These are phyloP conservation scores for Coenonympha arcania DNA, from an alignment of 2,888 invertebrate genomes.

Conservation along the genomic window DNA sequence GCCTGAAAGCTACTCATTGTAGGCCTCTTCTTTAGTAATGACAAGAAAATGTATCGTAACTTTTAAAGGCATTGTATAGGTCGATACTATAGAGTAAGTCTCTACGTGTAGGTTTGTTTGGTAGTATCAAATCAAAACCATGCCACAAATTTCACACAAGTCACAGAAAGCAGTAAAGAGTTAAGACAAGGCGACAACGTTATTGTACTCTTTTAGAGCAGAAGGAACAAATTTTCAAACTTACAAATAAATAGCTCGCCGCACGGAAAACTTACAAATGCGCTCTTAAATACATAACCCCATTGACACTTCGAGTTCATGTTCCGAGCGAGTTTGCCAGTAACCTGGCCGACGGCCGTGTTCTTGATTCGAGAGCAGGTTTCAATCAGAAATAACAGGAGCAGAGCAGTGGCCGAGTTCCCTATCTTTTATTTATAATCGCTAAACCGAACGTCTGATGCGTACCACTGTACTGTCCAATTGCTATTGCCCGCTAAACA, in stretches of 20 bases:
- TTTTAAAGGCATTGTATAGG: too few relatives aligned
- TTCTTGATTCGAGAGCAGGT: constrained; percentile 54
- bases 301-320: constrained; percentile 48
- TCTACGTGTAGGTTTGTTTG: too few relatives aligned
- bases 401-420: constrained; percentile 60
- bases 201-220: background rate
- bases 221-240: constrained; percentile 19
- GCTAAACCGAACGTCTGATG: constrained; percentile 42
- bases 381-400: constrained; percentile 61
- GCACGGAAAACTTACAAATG: constrained; percentile 34
- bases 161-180: background rate
- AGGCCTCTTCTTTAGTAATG: too few relatives aligned
- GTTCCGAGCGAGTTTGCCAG: constrained; percentile 34
- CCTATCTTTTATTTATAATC: constrained; percentile 61
- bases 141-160: background rate
- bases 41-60: too few relatives aligned
- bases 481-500: constrained; percentile 46
- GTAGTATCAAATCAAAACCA: background rate
- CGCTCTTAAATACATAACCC: constrained; percentile 36
- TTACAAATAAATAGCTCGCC: constrained; percentile 32
- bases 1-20: too few relatives aligned
- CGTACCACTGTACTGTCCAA: constrained; percentile 47
- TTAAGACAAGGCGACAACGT: background rate
- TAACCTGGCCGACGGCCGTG: constrained; percentile 53
- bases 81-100: too few relatives aligned